Conservation (phyloP, 2,888 invertebrate genomes). For the Spodoptera littoralis region DNA sequence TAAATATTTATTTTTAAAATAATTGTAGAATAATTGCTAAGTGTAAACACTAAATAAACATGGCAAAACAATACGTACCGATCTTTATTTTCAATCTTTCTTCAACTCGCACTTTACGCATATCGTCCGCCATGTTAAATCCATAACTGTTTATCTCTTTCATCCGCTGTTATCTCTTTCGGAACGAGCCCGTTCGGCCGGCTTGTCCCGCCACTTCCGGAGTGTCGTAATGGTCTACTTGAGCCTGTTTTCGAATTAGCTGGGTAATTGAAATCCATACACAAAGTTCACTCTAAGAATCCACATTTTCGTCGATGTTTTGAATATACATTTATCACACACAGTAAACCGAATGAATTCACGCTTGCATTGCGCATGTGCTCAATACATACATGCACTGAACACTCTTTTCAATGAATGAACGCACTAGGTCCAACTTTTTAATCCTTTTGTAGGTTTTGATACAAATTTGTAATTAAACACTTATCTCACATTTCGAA, state of each 20-base stretch:
- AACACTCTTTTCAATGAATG: constrained; percentile 80
- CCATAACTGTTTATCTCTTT: constrained; percentile 92
- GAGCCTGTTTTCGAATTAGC: constrained; percentile 77
- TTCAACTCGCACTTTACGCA: constrained; percentile 96
- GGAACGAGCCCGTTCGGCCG: constrained; percentile 87
- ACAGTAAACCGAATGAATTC: constrained; percentile 66
- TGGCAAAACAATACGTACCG: constrained; percentile 90
- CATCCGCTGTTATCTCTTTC: constrained; percentile 89
- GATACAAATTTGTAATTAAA: constrained; percentile 26
- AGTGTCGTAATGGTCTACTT: constrained; percentile 88
- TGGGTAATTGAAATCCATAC: constrained; percentile 68
- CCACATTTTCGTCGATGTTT: constrained; percentile 68
- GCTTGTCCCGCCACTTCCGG: constrained; percentile 88
- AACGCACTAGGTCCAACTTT: constrained; percentile 73
- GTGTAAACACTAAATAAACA: constrained; percentile 44
- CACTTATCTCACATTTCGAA: constrained; percentile 56
- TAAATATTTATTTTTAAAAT: constrained; percentile 24
- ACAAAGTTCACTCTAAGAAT: constrained; percentile 64
- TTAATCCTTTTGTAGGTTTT: constrained; percentile 56
- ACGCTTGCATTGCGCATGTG: constrained; percentile 83
- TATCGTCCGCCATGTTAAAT: constrained; percentile 97
- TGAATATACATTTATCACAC: constrained; percentile 59
- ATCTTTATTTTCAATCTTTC: constrained; percentile 98
- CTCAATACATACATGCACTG: constrained; percentile 73
- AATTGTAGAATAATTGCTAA: constrained; percentile 32